A percentile compares a stretch with the other conserved stretches of the same genome.
Evolutionary conservation across 35 echinoderm and acorn worm species (phyloP).

Genomic region (Lytechinus variegatus): DNA sequence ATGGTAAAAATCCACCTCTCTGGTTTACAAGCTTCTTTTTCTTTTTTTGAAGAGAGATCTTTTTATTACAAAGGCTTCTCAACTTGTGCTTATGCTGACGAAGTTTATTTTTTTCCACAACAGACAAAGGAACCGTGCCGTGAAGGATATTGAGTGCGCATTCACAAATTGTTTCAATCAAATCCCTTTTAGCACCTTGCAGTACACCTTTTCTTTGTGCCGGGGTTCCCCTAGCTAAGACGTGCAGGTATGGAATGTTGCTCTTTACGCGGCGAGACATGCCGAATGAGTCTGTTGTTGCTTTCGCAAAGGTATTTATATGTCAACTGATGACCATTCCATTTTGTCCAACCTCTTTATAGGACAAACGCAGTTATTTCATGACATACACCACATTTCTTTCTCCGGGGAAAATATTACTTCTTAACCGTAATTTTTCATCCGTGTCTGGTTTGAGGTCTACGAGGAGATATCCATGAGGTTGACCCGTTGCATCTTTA

Average conservation of each 20-base stretch:
- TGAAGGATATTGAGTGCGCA: constrained; percentile 71
- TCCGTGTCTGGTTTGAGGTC: constrained; percentile 59
- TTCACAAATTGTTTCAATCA: constrained; percentile 69
- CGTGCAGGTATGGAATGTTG: constrained; percentile 55
- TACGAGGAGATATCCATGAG: constrained; percentile 60
- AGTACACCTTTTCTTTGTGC: constrained; percentile 62
- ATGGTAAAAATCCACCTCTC: constrained; percentile 51
- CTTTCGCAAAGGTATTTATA: background rate
- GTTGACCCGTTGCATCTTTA: constrained; percentile 47
- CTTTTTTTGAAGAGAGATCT: background rate
- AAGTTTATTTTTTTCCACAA: background rate
- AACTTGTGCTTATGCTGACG: background rate
- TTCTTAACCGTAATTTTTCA: constrained; percentile 48
- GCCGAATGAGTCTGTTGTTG: background rate
- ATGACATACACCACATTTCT: constrained; percentile 13
- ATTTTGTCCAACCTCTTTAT: background rate
- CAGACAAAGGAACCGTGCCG: constrained; percentile 61
- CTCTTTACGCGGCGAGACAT: constrained; percentile 62
- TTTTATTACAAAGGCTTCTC: background rate
- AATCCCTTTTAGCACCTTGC: constrained; percentile 39
- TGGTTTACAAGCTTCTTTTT: constrained; percentile 46
- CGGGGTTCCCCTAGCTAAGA: constrained; percentile 59
- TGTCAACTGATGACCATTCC: background rate
- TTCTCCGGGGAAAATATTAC: constrained; percentile 54
- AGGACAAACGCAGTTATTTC: background rate